These are phyloP conservation scores for Leptopilina syphax DNA, from an alignment of 2,888 invertebrate species.

Conservation along the genomic window DNA sequence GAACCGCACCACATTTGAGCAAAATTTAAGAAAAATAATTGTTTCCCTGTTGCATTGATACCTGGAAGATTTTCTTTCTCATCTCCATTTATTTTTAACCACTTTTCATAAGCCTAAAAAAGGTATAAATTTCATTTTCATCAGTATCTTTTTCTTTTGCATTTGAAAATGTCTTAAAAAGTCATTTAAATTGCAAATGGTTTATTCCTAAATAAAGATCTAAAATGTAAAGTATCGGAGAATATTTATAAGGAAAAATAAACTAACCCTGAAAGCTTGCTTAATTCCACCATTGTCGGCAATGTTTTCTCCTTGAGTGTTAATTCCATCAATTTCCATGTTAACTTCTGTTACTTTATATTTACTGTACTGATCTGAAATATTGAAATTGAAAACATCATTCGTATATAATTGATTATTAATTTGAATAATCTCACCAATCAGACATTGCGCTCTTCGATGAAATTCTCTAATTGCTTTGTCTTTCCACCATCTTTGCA, in stretches of 20 bases:
- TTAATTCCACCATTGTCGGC: constrained; percentile 98
- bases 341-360: constrained; percentile 90
- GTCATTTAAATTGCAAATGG: no score
- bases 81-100: constrained; percentile 82
- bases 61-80: constrained; percentile 84
- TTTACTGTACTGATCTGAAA: constrained; percentile 87
- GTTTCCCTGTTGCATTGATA: constrained; percentile 86
- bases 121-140: not conserved
- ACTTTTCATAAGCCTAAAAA: constrained; percentile 87
- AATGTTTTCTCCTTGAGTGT: constrained; percentile 94
- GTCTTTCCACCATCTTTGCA: constrained; percentile 91
- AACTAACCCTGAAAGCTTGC: constrained; percentile 84
- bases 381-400: not conserved
- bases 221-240: no score
- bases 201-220: no score
- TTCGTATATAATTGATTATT: not conserved
- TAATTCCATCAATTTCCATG: constrained; percentile 86
- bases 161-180: no score
- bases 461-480: constrained; percentile 86
- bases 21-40: constrained; percentile 94
- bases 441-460: constrained; percentile 86
- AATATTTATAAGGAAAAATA: not conserved
- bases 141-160: not conserved
- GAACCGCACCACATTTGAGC: constrained; percentile 92
- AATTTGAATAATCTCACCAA: constrained; percentile 73